Conservation (phyloP, 2,888 invertebrate species). For the Leptinotarsa juncta region DNA sequence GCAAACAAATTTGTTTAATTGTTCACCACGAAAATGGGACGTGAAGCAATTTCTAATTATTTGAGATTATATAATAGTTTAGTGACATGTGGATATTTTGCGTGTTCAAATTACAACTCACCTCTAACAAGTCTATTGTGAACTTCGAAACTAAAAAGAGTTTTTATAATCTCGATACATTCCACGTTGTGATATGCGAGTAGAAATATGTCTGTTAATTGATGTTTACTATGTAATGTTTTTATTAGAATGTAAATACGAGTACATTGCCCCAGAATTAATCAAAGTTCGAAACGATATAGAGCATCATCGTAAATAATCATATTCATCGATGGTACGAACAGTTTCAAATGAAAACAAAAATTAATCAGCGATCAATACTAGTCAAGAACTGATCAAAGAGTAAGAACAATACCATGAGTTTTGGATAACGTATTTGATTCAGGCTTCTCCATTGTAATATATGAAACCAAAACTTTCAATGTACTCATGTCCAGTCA, state of each 20-base stretch:
- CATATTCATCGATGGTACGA: neutral
- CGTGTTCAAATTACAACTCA: conserved; percentile 17
- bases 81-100: conserved; percentile 22
- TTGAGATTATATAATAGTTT: conserved; percentile 28
- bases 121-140: conserved; percentile 27
- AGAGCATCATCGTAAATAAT: conserved; percentile 21
- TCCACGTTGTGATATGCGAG: conserved; percentile 1
- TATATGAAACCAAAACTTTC: too few species aligned
- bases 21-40: conserved; percentile 11
- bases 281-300: conserved; percentile 34
- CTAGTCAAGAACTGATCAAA: too few species aligned
- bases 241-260: conserved; percentile 27
- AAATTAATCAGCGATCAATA: neutral
- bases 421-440: too few species aligned
- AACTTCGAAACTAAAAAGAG: conserved; percentile 7
- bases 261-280: conserved; percentile 33
- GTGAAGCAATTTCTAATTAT: conserved; percentile 7
- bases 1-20: conserved; percentile 15
- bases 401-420: too few species aligned
- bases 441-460: too few species aligned
- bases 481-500: too few species aligned
- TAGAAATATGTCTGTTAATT: conserved; percentile 22
- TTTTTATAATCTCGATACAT: neutral
- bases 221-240: conserved; percentile 28
- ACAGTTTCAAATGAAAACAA: neutral